Percentiles rank a stretch among this genome's conserved stretches.
Conservation (phyloP, 2,113 vertebrate genomes). For the Arenaria interpres region DNA sequence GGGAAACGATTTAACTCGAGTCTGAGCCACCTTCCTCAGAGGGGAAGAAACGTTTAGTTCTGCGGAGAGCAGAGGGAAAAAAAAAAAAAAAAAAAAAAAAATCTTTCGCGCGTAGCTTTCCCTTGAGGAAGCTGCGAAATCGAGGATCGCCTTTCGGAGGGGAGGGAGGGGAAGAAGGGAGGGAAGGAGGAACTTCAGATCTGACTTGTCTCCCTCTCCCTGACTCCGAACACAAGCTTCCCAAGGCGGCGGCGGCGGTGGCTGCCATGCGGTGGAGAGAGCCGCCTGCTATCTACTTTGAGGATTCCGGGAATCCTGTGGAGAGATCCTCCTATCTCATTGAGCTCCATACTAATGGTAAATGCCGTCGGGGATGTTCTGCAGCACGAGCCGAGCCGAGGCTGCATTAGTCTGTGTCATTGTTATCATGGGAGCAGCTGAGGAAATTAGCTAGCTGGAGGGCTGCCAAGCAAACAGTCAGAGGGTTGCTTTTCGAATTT, state of each 20-base stretch:
- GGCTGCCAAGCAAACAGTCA: conserved; percentile 63
- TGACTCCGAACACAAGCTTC: background rate
- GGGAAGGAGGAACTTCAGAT: background rate
- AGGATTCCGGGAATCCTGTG: background rate
- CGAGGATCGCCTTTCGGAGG: background rate
- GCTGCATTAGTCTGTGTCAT: conserved; percentile 65
- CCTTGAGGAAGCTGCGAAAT: background rate
- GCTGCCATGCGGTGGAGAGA: conserved; percentile 33
- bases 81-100: background rate
- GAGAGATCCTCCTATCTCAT: conserved; percentile 50
- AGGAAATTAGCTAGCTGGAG: conserved; percentile 68
- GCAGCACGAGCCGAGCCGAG: background rate
- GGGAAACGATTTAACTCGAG: background rate
- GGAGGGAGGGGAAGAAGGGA: background rate
- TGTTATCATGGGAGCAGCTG: conserved; percentile 67
- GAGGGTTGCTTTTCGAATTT: conserved; percentile 53
- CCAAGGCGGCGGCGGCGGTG: background rate
- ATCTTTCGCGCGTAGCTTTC: background rate
- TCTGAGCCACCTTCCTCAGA: conserved; percentile 33
- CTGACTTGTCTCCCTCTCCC: background rate
- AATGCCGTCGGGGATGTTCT: conserved; percentile 44
- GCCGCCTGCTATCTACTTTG: background rate
- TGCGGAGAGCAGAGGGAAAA: background rate
- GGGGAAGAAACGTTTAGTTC: background rate
- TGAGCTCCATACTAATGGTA: conserved; percentile 12